Evolutionary conservation across 1,140 invertebrate genomes (phyloP).

Genomic region (Euwallacea similis): DNA sequence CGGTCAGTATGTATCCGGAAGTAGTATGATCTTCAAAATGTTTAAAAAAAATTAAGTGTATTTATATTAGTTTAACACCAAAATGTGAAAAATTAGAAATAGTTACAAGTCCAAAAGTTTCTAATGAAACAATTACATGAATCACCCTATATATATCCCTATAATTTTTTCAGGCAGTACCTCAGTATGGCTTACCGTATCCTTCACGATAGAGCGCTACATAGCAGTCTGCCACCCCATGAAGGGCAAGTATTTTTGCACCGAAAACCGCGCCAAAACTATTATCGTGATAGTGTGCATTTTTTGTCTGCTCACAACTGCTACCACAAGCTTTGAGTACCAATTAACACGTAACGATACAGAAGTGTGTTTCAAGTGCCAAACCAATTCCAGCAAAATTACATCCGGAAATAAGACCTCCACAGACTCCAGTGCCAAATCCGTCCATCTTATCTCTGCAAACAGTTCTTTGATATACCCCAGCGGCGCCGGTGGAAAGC

Average conservation of each 20-base stretch:
- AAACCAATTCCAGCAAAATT: constrained; percentile 5
- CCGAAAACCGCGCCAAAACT: constrained; percentile 61
- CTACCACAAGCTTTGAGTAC: constrained; percentile 69
- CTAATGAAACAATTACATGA: too few species aligned
- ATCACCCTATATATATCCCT: too few species aligned
- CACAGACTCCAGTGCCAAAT: background rate
- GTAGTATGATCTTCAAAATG: too few species aligned
- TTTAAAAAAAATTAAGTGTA: too few species aligned
- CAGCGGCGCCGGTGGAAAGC: too few species aligned
- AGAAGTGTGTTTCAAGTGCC: constrained; percentile 30
- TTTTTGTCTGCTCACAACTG: constrained; percentile 65
- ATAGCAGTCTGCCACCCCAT: constrained; percentile 78
- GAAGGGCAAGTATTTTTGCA: constrained; percentile 70
- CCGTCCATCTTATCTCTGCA: constrained; percentile 18
- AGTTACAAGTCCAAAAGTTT: too few species aligned
- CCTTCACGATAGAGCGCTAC: constrained; percentile 78
- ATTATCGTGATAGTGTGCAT: constrained; percentile 65
- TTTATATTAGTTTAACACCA: too few species aligned
- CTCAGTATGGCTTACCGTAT: constrained; percentile 76
- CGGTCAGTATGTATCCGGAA: too few species aligned
- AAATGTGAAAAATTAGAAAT: too few species aligned
- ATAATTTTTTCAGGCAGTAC: constrained; percentile 61
- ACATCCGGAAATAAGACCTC: background rate
- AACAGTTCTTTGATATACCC: constrained; percentile 23
- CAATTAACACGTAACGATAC: constrained; percentile 48